Base-by-base conservation (phyloP, 2,113 vertebrate species). In the Mobula hypostoma region DNA sequence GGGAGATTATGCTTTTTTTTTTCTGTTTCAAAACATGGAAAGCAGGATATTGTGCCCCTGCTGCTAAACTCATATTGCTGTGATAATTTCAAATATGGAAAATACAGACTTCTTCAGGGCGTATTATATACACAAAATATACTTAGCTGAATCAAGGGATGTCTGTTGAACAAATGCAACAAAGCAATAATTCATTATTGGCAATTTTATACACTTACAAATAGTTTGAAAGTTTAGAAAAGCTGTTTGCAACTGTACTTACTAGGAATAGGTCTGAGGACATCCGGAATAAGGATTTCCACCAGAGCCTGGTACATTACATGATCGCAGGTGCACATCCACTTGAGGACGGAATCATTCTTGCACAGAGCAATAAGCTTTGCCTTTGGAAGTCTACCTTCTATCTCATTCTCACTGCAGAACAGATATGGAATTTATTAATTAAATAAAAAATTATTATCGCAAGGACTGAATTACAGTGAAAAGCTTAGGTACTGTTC, bases 241-340 rank as follows among this genome's bases (percentile, higher is more conserved):
- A 72, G 14, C 14, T 24, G 27, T 27, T 56, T 48, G 8, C 11
- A 27, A 24, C 9, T 29, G 79, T 96, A 96, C 97, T 97, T 97
- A 97, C 97, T 97, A 97, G 97, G 97, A 97, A 97, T 97, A 96
- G 97, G 97, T 97, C 97, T 97, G 97, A 97, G 97, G 96, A 98
- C 97, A 1, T 98, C 97, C 96, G 97, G 97, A 97, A 97, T 97
- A 96, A 97, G 97, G 95, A 97, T 97, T 96, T 97, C 97, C 97
- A 97, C 97, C 96, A 97, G 96, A 97, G 97, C 96, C 96, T 98
- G 97, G 96, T 98, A 97, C 97, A 98, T 97, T 96, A 97, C 96
- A 95, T 97, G 97, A 96, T 98, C 97, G 97, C 97, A 98, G 94
- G 97, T 97, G 96, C 97, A 40, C 97, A 98, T 97, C 97, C 97